Evolutionary conservation across 1,140 invertebrate species (phyloP), one percentile per base, ranked within the genome.

Genomic region (Lineus longissimus): DNA sequence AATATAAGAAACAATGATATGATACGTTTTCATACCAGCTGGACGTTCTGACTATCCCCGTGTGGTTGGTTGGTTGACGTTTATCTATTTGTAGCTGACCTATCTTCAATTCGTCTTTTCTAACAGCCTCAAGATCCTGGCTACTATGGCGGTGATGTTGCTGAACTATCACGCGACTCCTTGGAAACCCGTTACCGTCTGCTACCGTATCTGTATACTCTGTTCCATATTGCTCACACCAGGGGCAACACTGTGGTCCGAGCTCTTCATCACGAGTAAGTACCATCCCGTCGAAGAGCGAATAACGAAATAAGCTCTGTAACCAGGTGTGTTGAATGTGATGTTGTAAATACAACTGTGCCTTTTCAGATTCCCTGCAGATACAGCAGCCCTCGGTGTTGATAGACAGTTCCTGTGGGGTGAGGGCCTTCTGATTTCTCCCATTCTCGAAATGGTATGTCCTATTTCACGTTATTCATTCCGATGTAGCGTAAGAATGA

Each of bases 361-460:
- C n/a, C 25, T n/a, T 51, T 65, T 29, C 64, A 77, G 78, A 61
- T 84, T 81, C 68, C 73, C 76, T 0, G 66, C 29, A 2, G 81
- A 84, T 65, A n/a, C 60, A 1, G 29, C 19, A 2, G 73, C 80
- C 1, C 70, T 71, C 27, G 68, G 66, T 43, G 74, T 79, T 51
- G 76, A 81, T 45, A 62, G 64, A 7, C 79, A 81, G 64, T 83
- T 84, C 63, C 64, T 84, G 30, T 83, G 79, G 81, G 83, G 83
- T 25, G 66, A 72, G 25, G 71, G 75, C 13, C 43, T 84, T n/a
- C 70, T 84, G 55, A 77, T 84, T 19, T 73, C 76, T 9, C 82
- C 83, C 2, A 77, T 78, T 11, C 60, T 83, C 17, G 67, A 77
- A 36, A 19, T 72, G 67, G 79, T 77, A 63, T 33, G 47, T 15